phyloP scores from a whole-genome alignment of 1,140 invertebrate genomes.

The Bilobella aurantiaca region DNA sequence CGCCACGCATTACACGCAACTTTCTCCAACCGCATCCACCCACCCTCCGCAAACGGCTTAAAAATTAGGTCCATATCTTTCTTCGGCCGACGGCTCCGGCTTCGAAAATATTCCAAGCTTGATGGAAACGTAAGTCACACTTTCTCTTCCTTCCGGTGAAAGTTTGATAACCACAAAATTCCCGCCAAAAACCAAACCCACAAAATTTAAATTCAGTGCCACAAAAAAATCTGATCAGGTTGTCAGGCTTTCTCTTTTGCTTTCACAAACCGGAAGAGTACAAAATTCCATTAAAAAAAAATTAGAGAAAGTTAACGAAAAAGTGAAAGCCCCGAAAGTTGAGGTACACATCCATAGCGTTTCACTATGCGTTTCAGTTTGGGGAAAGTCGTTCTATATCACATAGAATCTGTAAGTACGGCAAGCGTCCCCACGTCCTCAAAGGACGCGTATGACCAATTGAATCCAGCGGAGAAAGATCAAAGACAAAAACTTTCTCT shows the following conservation, averaged over 20 bases:
- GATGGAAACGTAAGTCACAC: conserved; percentile 33
- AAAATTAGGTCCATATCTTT: conserved; percentile 35
- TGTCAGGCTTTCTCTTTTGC: neutral
- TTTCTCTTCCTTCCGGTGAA: neutral
- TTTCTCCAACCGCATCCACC: too few relatives aligned
- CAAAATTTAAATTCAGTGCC: neutral
- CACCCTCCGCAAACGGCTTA: neutral
- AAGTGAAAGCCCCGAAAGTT: neutral
- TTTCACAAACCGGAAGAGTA: neutral
- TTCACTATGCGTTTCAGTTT: neutral
- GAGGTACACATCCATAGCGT: too few relatives aligned
- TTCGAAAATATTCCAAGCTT: conserved; percentile 34
- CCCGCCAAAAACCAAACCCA: too few relatives aligned
- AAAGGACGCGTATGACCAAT: conserved; percentile 34
- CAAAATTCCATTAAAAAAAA: neutral
- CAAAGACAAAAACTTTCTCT: conserved; percentile 25
- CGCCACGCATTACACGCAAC: neutral
- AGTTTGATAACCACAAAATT: conserved; percentile 1
- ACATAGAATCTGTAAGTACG: too few relatives aligned
- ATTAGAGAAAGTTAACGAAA: neutral
- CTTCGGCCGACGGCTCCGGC: conserved; percentile 33
- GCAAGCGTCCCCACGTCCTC: too few relatives aligned
- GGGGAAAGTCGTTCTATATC: neutral
- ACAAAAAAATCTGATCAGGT: neutral
- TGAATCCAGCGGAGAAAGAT: conserved; percentile 33